These are phyloP conservation scores for Incurvaria masculella DNA, from an alignment of 2,888 invertebrate species.

Conservation along the genomic window DNA sequence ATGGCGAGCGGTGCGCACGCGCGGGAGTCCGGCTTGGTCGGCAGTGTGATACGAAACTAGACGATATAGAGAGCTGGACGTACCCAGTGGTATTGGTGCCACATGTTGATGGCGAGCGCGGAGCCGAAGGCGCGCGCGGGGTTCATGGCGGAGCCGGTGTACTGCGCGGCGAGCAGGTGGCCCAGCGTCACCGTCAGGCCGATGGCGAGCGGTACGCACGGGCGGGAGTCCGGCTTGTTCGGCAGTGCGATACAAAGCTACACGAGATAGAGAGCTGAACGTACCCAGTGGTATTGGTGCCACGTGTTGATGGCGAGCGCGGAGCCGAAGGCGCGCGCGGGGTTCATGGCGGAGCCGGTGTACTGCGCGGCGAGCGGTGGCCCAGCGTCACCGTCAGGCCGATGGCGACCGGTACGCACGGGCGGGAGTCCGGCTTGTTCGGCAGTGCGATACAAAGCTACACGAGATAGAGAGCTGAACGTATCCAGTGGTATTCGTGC, in stretches of 20 bases:
- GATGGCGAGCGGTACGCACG: slow-evolving; percentile 76
- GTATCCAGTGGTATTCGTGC: slow-evolving; percentile 76
- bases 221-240: slow-evolving; percentile 72
- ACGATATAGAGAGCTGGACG: slow-evolving; percentile 26
- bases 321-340: slow-evolving; percentile 85
- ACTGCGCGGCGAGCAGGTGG: slow-evolving; percentile 69
- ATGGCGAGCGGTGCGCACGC: slow-evolving; percentile 78
- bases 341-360: slow-evolving; percentile 92
- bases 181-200: slow-evolving; percentile 71
- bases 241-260: no score
- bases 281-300: slow-evolving; percentile 76
- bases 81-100: slow-evolving; percentile 76
- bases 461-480: slow-evolving; percentile 43
- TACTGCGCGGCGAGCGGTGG: slow-evolving; percentile 77
- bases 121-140: slow-evolving; percentile 76
- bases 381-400: slow-evolving; percentile 83
- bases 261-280: no score
- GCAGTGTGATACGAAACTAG: no score
- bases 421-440: slow-evolving; percentile 76
- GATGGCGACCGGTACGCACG: slow-evolving; percentile 76
- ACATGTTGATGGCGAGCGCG: slow-evolving; percentile 63
- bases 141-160: slow-evolving; percentile 75
- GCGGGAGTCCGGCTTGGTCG: slow-evolving; percentile 74
- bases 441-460: slow-evolving; percentile 88
- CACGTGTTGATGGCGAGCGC: slow-evolving; percentile 74